A percentile compares a stretch with the other conserved stretches of the same genome.
Conservation (phyloP, 2,797 vertebrate species). For the Microctenopoma lineatum region DNA sequence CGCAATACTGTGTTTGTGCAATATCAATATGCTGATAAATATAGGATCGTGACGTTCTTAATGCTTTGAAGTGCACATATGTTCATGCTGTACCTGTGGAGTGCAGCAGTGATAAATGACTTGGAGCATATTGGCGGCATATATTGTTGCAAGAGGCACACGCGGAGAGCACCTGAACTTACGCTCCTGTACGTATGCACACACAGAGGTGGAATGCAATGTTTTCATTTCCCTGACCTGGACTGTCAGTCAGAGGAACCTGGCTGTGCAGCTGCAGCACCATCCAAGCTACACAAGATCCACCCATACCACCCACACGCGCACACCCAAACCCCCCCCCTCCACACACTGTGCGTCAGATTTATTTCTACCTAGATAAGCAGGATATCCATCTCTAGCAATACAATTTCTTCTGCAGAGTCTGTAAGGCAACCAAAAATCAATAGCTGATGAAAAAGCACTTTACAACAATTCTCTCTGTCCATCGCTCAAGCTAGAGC, state of each 20-base stretch:
- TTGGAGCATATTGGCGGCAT: conserved; percentile 31
- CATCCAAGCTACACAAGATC: conserved; percentile 61
- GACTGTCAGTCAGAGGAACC: conserved; percentile 67
- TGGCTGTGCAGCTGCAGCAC: conserved; percentile 43
- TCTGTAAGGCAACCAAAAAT: conserved; percentile 63
- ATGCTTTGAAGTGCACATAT: conserved; percentile 28
- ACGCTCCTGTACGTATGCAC: conserved; percentile 2
- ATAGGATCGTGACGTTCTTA: conserved; percentile 23
- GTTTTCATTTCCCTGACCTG: conserved; percentile 65
- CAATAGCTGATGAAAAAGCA: conserved; percentile 69
- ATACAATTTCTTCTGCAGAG: conserved; percentile 57
- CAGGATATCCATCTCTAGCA: conserved; percentile 59
- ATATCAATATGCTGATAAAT: conserved; percentile 30
- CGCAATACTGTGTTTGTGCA: conserved; percentile 2
- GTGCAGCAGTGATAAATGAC: conserved; percentile 27
- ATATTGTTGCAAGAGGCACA: conserved; percentile 35
- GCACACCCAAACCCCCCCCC: conserved; percentile 17
- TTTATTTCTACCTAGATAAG: conserved; percentile 59
- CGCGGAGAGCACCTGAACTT: conserved; percentile 14
- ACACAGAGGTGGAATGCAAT: conserved; percentile 50
- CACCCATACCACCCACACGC: conserved; percentile 43
- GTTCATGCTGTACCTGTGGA: conserved; percentile 24
- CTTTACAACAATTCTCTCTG: conserved; percentile 43
- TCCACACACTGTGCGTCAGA: conserved; percentile 29
- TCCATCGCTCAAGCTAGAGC: conserved; percentile 32